Evolutionary conservation across 1,140 invertebrate species (phyloP).

Genomic region (Telenomus remus): DNA sequence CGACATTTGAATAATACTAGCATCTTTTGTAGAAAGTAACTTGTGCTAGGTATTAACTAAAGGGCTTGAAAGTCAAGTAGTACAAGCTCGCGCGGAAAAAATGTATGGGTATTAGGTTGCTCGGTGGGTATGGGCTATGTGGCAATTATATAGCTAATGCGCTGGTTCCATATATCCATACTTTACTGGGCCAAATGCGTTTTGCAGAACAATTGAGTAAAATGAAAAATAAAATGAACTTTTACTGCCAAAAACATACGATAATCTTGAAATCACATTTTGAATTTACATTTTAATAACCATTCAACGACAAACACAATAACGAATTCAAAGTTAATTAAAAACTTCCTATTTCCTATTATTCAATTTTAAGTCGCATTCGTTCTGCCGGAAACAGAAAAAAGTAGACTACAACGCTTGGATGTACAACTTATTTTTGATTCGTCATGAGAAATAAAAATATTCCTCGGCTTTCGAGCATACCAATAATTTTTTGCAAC

Average conservation of each 20-base stretch:
- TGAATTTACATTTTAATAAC: not conserved
- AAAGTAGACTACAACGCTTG: no score
- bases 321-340: no score
- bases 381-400: no score
- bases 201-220: not conserved
- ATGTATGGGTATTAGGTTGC: conserved; percentile 1
- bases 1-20: not conserved
- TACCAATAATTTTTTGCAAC: no score
- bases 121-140: not conserved
- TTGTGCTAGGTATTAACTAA: conserved; percentile 1
- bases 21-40: conserved; percentile 1
- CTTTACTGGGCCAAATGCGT: not conserved
- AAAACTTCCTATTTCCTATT: no score
- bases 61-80: conserved; percentile 1
- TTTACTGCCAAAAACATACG: not conserved
- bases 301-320: no score
- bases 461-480: not conserved
- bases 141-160: conserved; percentile 3
- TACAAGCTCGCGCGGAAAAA: conserved; percentile 1
- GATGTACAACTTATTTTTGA: no score
- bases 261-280: not conserved
- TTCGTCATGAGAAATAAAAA: not conserved
- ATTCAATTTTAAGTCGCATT: no score
- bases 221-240: not conserved
- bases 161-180: conserved; percentile 1